Conservation (phyloP, 2,888 invertebrate genomes). For the Apamea epomidion region DNA sequence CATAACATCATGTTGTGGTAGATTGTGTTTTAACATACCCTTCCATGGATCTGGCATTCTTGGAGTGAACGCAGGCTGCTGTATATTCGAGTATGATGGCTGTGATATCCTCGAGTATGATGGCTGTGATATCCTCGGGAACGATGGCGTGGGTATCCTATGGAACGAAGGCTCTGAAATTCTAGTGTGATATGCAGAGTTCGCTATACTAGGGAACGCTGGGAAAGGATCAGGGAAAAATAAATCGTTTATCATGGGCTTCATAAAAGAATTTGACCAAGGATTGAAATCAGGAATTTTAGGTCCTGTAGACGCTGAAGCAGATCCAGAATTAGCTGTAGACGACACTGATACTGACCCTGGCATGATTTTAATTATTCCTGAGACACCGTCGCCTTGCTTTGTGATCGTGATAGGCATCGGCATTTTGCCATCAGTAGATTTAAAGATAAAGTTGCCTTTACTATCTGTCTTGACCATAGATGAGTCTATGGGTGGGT, state of each 20-base stretch:
- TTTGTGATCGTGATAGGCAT: constrained; percentile 73
- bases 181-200: constrained; percentile 57
- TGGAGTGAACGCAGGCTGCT: constrained; percentile 70
- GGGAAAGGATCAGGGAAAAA: constrained; percentile 66
- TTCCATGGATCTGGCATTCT: constrained; percentile 64
- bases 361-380: constrained; percentile 76
- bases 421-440: constrained; percentile 60
- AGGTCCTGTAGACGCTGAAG: constrained; percentile 53
- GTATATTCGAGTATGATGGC: constrained; percentile 68
- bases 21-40: constrained; percentile 69
- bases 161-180: constrained; percentile 69
- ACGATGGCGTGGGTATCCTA: constrained; percentile 42
- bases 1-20: constrained; percentile 61
- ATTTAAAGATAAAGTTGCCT: constrained; percentile 60
- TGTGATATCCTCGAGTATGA: constrained; percentile 63
- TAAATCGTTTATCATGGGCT: constrained; percentile 61
- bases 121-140: constrained; percentile 48
- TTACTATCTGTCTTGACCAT: constrained; percentile 62
- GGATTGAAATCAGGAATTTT: constrained; percentile 48
- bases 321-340: constrained; percentile 71
- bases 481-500: constrained; percentile 67
- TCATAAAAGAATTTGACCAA: constrained; percentile 63
- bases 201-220: constrained; percentile 65
- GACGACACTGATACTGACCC: constrained; percentile 78
- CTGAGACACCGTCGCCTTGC: constrained; percentile 74